Evolutionary conservation across 2,113 vertebrate species (phyloP).

Genomic region (Lanius collurio): DNA sequence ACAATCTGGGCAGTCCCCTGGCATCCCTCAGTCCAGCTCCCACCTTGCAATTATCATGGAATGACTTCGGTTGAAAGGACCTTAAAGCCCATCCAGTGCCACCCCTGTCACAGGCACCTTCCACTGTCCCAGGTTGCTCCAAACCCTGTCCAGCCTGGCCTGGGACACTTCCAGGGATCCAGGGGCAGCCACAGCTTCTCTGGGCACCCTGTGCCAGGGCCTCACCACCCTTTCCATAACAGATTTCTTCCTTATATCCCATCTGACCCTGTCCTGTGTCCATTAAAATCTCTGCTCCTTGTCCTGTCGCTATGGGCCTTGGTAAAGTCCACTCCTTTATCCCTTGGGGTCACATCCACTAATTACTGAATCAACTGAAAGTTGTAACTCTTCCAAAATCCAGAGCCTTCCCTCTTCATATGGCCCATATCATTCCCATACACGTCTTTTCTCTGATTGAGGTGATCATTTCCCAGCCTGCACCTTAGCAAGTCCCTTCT

Average conservation of each 20-base stretch:
- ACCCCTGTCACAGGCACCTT: background rate
- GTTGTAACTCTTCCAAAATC: background rate
- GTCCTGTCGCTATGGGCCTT: background rate
- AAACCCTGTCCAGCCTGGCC: rapidly evolving
- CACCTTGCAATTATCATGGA: background rate
- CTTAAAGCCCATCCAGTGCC: rapidly evolving
- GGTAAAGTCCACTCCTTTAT: background rate
- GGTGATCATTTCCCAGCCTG: background rate
- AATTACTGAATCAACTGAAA: background rate
- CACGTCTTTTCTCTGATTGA: background rate
- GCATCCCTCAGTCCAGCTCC: background rate
- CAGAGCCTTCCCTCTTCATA: background rate
- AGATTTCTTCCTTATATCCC: background rate
- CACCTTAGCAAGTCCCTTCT: background rate
- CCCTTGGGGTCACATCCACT: background rate
- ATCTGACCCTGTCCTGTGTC: background rate
- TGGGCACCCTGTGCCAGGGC: background rate
- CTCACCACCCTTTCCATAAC: background rate
- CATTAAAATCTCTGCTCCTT: background rate
- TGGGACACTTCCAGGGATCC: background rate
- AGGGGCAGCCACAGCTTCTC: background rate
- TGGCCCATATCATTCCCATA: background rate
- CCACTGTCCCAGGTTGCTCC: background rate
- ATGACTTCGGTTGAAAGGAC: background rate
- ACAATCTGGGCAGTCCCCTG: background rate